Base-by-base conservation (phyloP, 2,888 invertebrate genomes). In the Acanthacorydalis orientalis region DNA sequence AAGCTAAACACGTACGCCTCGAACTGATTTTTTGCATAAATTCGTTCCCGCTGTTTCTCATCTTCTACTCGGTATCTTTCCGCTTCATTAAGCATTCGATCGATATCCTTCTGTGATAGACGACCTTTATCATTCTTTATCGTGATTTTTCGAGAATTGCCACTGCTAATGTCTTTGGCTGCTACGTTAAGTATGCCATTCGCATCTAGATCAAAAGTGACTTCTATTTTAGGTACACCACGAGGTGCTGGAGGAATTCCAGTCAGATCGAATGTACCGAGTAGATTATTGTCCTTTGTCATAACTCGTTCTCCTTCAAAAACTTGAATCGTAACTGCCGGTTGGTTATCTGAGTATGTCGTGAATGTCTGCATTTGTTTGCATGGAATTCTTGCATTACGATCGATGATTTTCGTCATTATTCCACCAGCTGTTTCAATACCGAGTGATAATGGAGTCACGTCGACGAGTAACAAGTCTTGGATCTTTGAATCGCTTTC, bases 51-150 rank as follows among this genome's bases (percentile, higher is more conserved):
- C 55, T 82, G 81, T 56, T 74, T 73, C 50, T 80, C 79, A 55
- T 83, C 83, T 58, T 83, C 83, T 34, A 78, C 80, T 40, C 75
- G 74, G 64, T 80, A 85, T 46, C 66, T 69, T 57, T 85, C 84
- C 0, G 85, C 84, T 52, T 85, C 84, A 2, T 71, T 64, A 33
- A 85, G 64, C 85, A 85, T 87, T 49, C 79, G 70, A 52, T 88
- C 85, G 53, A 88, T 88, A 58, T 88, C 87, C 7, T 79, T 79
- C 60, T 86, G 83, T 15, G 83, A 83, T 43, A 88, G 68, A 7
- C 87, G 73, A 0, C 86, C 85, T 58, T 80, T 83, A 67, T 88
- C 84, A 65, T 87, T 87, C 60, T 82, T 82, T 53, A 88, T 88
- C 48, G 80, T 80, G 52, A 87, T 85, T 61, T 80, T 80, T 61